phyloP scores from a whole-genome alignment of 1,140 invertebrate genomes.

The Philaenus spumarius region DNA sequence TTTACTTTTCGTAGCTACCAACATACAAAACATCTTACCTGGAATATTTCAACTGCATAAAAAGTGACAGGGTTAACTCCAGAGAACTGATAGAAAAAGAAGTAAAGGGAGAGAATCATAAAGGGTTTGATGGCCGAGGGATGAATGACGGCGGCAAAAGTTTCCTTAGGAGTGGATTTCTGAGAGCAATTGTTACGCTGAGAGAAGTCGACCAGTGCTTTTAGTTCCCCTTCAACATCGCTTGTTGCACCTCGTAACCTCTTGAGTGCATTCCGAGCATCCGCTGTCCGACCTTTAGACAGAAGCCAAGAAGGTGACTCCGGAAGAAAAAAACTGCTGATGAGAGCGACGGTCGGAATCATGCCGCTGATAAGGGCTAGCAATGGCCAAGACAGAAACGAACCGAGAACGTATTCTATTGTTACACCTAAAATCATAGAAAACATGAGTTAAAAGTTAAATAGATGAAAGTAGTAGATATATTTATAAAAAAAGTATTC shows the following conservation, averaged over 20 bases:
- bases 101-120: slow-evolving; percentile 53
- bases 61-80: slow-evolving; percentile 72
- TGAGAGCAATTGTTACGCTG: slow-evolving; percentile 51
- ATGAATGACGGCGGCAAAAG: slow-evolving; percentile 46
- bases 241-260: slow-evolving; percentile 53
- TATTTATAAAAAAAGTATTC: too few relatives aligned
- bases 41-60: slow-evolving; percentile 68
- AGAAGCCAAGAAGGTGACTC: slow-evolving; percentile 66
- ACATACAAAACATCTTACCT: background rate
- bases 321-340: slow-evolving; percentile 57
- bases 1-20: too few relatives aligned
- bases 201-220: slow-evolving; percentile 51
- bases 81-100: slow-evolving; percentile 65
- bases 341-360: slow-evolving; percentile 49
- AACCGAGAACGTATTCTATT: slow-evolving; percentile 55
- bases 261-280: slow-evolving; percentile 51
- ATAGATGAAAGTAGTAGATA: too few relatives aligned
- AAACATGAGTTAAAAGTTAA: too few relatives aligned
- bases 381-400: slow-evolving; percentile 49
- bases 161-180: slow-evolving; percentile 38
- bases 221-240: slow-evolving; percentile 54
- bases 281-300: slow-evolving; percentile 50
- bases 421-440: slow-evolving; percentile 28
- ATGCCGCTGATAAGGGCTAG: slow-evolving; percentile 51
- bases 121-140: slow-evolving; percentile 59